Evolutionary conservation across 2,888 invertebrate genomes (phyloP).

Genomic region (Deladenus siricidicola): DNA sequence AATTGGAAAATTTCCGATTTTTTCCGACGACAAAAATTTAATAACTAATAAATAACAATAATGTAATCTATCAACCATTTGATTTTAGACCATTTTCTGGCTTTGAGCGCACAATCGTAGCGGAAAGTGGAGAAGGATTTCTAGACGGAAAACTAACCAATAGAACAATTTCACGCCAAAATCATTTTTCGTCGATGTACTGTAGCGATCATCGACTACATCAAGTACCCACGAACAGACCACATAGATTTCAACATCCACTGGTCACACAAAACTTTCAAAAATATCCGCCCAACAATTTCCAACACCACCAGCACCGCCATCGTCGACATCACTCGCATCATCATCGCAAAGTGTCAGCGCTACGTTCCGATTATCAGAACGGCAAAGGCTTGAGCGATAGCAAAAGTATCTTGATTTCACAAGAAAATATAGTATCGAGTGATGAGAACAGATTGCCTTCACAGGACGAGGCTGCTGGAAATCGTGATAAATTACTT

Average conservation of each 20-base stretch:
- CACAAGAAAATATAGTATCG: too few relatives aligned
- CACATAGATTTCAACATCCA: not conserved
- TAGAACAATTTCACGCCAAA: not conserved
- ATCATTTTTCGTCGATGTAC: not conserved
- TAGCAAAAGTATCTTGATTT: too few relatives aligned
- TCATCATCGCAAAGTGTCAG: not conserved
- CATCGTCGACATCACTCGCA: not conserved
- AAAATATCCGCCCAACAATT: too few relatives aligned
- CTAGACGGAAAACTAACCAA: not conserved
- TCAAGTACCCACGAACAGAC: not conserved
- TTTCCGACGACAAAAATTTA: too few relatives aligned
- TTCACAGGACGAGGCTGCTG: too few relatives aligned
- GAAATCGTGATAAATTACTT: too few relatives aligned
- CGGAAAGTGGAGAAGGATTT: not conserved
- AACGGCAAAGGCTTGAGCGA: not conserved
- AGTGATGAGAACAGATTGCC: too few relatives aligned
- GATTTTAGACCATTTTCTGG: not conserved
- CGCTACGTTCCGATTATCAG: not conserved
- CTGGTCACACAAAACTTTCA: not conserved
- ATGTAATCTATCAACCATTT: not conserved
- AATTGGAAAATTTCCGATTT: not conserved
- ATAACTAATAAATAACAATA: too few relatives aligned
- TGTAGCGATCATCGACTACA: not conserved
- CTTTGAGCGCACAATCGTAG: not conserved
- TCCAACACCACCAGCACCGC: not conserved